Evolutionary conservation across 2,113 vertebrate genomes (phyloP).

Genomic region (Geococcyx californianus): DNA sequence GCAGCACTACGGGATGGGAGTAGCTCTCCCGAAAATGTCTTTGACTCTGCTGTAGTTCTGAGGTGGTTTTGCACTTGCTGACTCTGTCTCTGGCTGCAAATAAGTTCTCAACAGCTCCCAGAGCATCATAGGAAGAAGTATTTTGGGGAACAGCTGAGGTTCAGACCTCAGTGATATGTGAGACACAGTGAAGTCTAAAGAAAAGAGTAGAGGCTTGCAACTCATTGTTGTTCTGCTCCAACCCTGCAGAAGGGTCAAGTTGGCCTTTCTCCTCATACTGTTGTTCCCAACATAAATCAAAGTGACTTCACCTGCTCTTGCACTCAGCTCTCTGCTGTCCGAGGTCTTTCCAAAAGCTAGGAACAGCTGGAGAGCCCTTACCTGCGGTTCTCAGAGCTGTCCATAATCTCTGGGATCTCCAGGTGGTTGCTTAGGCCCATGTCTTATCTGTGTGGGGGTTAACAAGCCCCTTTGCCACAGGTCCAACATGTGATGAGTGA

Average conservation of each 20-base stretch:
- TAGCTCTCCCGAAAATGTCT: not conserved
- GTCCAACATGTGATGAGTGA: not conserved
- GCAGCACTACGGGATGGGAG: not conserved
- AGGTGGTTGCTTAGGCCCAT: not conserved
- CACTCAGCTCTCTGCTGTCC: not conserved
- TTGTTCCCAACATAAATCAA: not conserved
- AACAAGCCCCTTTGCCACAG: not conserved
- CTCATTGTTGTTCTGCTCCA: not conserved
- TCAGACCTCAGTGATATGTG: not conserved
- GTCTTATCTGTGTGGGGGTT: not conserved
- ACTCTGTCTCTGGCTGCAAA: not conserved
- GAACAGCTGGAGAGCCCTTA: constrained; percentile 25
- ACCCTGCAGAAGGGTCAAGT: not conserved
- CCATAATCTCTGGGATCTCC: not conserved
- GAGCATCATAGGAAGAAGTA: not conserved
- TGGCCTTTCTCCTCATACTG: not conserved
- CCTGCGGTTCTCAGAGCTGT: not conserved
- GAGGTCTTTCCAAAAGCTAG: not conserved
- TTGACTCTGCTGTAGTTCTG: not conserved
- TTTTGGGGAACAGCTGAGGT: not conserved
- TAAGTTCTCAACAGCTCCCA: not conserved
- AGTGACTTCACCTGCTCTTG: not conserved
- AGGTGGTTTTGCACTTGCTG: not conserved
- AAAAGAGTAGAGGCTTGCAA: not conserved
- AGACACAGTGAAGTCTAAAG: not conserved